These are phyloP conservation scores for Halcyon malimbica DNA, from an alignment of 2,113 vertebrate genomes.

Conservation along the genomic window DNA sequence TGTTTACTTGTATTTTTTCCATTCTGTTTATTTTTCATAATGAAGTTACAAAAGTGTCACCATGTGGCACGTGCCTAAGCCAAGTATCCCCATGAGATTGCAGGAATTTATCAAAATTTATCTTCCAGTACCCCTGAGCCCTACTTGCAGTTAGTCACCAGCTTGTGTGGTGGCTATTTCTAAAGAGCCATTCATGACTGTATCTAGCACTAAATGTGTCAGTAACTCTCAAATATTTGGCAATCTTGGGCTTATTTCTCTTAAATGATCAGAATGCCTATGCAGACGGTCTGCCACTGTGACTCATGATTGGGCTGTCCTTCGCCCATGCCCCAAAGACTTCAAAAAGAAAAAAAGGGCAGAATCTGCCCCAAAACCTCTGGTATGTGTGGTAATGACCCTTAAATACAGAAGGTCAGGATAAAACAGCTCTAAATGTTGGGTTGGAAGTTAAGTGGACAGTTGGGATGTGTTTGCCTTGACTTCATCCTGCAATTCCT, in stretches of 20 bases:
- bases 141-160: neutral
- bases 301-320: neutral
- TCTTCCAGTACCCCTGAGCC: neutral
- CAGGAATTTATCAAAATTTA: neutral
- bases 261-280: neutral
- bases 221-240: neutral
- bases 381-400: neutral
- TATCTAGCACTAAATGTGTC: neutral
- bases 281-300: neutral
- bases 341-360: neutral
- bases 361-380: neutral
- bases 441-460: neutral
- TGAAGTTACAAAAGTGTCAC: neutral
- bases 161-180: neutral
- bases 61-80: rapidly evolving
- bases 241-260: neutral
- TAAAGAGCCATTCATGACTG: neutral
- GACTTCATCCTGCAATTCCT: neutral
- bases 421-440: neutral
- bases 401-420: neutral
- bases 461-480: neutral
- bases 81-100: neutral
- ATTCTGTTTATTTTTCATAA: neutral
- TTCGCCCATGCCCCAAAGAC: neutral
- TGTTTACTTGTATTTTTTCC: neutral